Conservation (phyloP, 1,140 invertebrate genomes). For the Drosophila teissieri region DNA sequence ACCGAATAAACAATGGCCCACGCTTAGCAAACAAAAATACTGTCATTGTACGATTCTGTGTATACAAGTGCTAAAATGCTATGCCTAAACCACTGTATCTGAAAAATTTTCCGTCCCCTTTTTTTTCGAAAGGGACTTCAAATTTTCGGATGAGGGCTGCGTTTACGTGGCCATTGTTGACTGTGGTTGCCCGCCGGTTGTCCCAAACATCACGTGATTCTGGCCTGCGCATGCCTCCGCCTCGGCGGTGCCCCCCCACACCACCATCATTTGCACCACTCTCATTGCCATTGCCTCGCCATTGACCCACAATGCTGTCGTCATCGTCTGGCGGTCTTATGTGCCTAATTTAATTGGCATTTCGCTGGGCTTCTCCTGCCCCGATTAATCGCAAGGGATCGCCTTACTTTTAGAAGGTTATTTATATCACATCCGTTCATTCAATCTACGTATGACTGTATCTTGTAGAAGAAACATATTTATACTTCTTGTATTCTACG, state of each 20-base stretch:
- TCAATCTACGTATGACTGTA: no score
- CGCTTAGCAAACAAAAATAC: constrained; percentile 44
- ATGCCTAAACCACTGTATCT: no score
- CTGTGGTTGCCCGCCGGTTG: constrained; percentile 33
- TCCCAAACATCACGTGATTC: constrained; percentile 71
- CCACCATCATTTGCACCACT: constrained; percentile 1
- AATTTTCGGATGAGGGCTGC: constrained; percentile 18
- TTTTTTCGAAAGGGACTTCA: background rate
- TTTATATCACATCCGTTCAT: background rate
- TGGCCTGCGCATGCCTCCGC: constrained; percentile 57
- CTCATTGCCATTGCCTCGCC: constrained; percentile 25
- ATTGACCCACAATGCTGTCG: constrained; percentile 58
- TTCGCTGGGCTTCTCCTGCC: constrained; percentile 8
- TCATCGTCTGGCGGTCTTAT: constrained; percentile 36
- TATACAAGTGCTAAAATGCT: constrained; percentile 23
- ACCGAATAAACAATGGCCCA: constrained; percentile 44
- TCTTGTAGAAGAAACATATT: no score
- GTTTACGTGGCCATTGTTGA: constrained; percentile 67
- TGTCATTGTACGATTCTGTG: constrained; percentile 67
- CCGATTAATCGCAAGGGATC: constrained; percentile 7
- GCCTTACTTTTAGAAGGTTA: background rate
- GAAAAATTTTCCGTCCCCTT: background rate
- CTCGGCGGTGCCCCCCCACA: constrained; percentile 1
- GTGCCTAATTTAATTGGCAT: constrained; percentile 54
- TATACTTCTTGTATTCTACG: no score